Percentiles rank a stretch among this genome's conserved stretches.
Evolutionary conservation across 1,140 invertebrate genomes (phyloP).

Genomic region (Macrobrachium nipponense): DNA sequence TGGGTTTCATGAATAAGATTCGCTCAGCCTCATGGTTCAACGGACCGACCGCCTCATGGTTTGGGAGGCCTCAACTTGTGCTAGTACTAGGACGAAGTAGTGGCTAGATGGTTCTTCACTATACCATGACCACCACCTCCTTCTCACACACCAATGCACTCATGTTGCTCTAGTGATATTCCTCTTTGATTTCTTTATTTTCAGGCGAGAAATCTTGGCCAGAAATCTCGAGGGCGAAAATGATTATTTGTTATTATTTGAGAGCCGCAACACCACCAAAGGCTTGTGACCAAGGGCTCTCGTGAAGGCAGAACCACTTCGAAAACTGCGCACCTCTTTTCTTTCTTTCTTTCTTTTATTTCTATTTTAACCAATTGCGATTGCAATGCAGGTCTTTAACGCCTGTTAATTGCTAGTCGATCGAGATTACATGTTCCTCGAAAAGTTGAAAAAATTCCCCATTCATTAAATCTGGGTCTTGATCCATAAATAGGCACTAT

Average conservation of each 20-base stretch:
- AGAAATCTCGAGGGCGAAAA: background rate
- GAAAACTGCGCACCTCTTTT: slow-evolving; percentile 16
- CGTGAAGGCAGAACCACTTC: background rate
- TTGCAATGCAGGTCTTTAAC: slow-evolving; percentile 20
- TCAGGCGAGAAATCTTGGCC: background rate
- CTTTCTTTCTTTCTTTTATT: background rate
- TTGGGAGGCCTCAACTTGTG: too few species aligned
- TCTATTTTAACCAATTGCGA: slow-evolving; percentile 43
- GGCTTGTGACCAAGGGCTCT: background rate
- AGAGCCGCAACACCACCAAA: background rate
- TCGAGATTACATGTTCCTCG: background rate
- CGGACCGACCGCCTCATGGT: too few species aligned
- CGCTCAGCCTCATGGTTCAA: too few species aligned
- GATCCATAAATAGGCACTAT: slow-evolving; percentile 50
- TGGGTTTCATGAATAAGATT: slow-evolving; percentile 51
- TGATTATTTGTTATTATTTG: background rate
- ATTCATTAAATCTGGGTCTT: slow-evolving; percentile 44
- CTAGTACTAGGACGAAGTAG: too few species aligned
- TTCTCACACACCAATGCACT: too few species aligned
- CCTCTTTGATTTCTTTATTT: slow-evolving; percentile 40
- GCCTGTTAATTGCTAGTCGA: slow-evolving; percentile 6
- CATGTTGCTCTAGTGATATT: too few species aligned
- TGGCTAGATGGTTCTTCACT: too few species aligned
- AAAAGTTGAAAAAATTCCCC: slow-evolving; percentile 41
- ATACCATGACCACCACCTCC: too few species aligned